Base-by-base conservation (phyloP, 2,888 invertebrate species). In the Coleophora deauratella region DNA sequence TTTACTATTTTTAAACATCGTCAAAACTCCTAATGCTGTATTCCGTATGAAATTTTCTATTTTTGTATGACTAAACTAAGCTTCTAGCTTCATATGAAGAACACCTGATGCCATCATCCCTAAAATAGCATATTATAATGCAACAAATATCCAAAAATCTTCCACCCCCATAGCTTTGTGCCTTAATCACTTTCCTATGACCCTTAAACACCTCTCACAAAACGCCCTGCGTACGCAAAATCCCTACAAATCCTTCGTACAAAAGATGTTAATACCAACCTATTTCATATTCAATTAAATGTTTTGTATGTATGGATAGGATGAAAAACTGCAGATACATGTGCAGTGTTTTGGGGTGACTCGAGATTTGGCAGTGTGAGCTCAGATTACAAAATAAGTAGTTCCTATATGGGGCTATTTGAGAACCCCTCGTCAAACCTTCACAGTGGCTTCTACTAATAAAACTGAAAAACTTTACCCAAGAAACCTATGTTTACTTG, bases 211-310 rank as follows among this genome's bases (percentile, higher is more conserved):
- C 66, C 60, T 69, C 60, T 66, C 59, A 69, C 64, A 66, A 62
- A 38, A 70, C 71, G 67, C 75, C 73, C 74, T 63, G 59, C 61
- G 50, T 50, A 58, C 55, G 45, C 54, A 51, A 66, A 71, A 77
- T 76, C 77, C 76, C 58, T 52, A 58, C 63, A 78, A 81, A 81
- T 75, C 81, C 80, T 55, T 52, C 53, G 57, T 59, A 84, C 81
- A 86, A 86, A 86, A 77, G 77, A 84, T 64, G 74, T 62, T 84
- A 86, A 85, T 79, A 66, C 85, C 77, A 62, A 58, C 61, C 69
- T 82, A 87, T 89, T 90, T 88, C 88, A 88, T 90, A 90, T 90
- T 90, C 90, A 90, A 90, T 90, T 90, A 90, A 88, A 89, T 89
- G 88, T 81, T 84, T 76, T 78, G 78, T 75, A 59, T 66, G 21